Base-by-base conservation (phyloP, 2,797 vertebrate genomes). In the Centropyge bicolor region DNA sequence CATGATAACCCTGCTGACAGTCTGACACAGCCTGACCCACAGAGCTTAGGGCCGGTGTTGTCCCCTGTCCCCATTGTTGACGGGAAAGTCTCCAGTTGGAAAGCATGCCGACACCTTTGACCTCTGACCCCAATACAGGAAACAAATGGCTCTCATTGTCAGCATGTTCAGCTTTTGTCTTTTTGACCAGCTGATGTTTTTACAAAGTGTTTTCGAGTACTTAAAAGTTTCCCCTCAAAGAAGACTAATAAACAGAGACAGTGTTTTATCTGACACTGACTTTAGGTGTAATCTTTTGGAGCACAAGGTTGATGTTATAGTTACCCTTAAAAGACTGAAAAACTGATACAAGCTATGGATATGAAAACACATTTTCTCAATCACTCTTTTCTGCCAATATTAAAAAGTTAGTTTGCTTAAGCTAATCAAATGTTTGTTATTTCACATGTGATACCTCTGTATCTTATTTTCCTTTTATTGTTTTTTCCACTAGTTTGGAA, bases 101-200 rank as follows among this genome's bases (percentile, higher is more conserved):
- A 72, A 86, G 76, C 41, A 60, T 17, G 43, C 71, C 76, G 45
- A 62, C 78, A 88, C 88, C 86, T 86, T 79, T 88, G 91, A 94
- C 89, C 92, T 76, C 77, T 78, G 76, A 90, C 85, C 90, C 78
- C 73, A 72, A 59, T 74, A 83, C 63, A 85, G 86, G 76, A 91
- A 92, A 88, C 84, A 92, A 90, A 83, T 88, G 83, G 80, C 52
- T 20, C 76, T 84, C 16, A 51, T 80, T 74, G 83, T 85, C 84
- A 84, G 84, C 77, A 77, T 72, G 70, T 87, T 74, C 20, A 52
- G 65, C 54, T 65, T 78, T 70, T 65, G 63, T 62, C 59, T 67
- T 76, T 41, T 31, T 8, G 14, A 71, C 49, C 51, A 46, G 74
- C 43, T 73, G 31, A 61, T 75, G 63, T 56, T 60, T 71, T 65